phyloP scores from a whole-genome alignment of 2,888 invertebrate genomes.

The Apomyelois bistriatella region DNA sequence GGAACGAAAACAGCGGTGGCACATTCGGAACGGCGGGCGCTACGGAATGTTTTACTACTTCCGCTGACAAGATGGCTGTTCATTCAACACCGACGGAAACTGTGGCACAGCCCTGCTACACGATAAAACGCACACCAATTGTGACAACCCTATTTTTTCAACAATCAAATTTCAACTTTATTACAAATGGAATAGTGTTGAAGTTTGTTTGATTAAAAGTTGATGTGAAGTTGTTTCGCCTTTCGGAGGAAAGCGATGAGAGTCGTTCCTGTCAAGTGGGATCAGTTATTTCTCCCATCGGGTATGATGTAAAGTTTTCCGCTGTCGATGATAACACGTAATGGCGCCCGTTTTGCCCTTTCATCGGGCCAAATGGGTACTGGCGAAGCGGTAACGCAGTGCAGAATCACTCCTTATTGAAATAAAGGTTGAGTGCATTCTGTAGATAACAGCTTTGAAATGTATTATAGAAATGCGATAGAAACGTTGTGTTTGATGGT shows the following conservation, averaged over 20 bases:
- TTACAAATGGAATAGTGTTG: fast-evolving
- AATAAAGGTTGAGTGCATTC: constrained; percentile 10
- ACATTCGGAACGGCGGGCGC: constrained; percentile 54
- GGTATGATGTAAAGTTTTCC: constrained; percentile 71
- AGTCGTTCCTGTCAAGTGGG: constrained; percentile 57
- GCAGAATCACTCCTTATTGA: constrained; percentile 12
- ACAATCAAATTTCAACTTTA: constrained; percentile 21
- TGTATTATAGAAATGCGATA: constrained; percentile 16
- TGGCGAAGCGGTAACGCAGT: constrained; percentile 17
- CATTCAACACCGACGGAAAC: constrained; percentile 68
- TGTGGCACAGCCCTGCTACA: constrained; percentile 55
- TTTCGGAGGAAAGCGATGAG: constrained; percentile 46
- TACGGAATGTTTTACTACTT: constrained; percentile 79
- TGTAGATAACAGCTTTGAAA: constrained; percentile 13
- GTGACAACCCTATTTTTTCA: constrained; percentile 14
- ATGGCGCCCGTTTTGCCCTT: constrained; percentile 51
- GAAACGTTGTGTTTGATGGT: constrained; percentile 27
- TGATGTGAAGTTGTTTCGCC: constrained; percentile 15
- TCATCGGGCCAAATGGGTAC: constrained; percentile 29
- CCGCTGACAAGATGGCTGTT: constrained; percentile 75
- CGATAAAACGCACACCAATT: constrained; percentile 43
- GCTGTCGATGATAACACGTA: constrained; percentile 60
- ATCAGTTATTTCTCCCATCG: constrained; percentile 71
- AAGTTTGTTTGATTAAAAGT: background rate
- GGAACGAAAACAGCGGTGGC: constrained; percentile 39